These are phyloP conservation scores for Paratilapia polleni DNA, from an alignment of 2,113 vertebrate species.

Conservation along the genomic window DNA sequence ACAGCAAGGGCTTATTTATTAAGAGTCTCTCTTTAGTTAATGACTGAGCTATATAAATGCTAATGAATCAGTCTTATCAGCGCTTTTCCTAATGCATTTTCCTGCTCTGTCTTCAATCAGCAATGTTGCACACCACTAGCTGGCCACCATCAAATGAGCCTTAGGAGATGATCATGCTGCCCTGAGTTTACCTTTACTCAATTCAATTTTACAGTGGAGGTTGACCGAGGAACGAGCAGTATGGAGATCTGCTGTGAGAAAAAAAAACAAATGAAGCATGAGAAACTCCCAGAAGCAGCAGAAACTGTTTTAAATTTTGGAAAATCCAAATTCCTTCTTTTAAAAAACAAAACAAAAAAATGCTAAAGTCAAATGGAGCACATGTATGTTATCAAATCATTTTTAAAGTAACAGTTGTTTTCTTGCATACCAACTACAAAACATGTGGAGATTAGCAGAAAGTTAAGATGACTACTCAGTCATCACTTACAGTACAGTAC, in stretches of 20 bases:
- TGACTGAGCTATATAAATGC: neutral
- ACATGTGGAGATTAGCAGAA: too few relatives aligned
- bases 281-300: neutral
- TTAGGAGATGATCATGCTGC: neutral
- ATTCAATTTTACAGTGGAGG: neutral
- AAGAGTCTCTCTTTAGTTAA: neutral
- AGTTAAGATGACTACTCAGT: too few relatives aligned
- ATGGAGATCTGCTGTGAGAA: neutral
- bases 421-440: too few relatives aligned
- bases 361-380: too few relatives aligned
- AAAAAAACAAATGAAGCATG: neutral
- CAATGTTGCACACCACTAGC: neutral
- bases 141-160: neutral
- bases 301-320: too few relatives aligned
- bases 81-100: neutral
- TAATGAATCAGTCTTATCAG: neutral
- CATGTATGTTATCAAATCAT: too few relatives aligned
- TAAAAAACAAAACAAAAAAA: too few relatives aligned
- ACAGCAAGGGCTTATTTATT: neutral
- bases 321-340: too few relatives aligned
- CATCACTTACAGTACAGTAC: too few relatives aligned
- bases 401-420: too few relatives aligned
- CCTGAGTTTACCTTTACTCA: neutral
- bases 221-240: rapidly evolving
- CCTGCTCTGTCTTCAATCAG: neutral